Evolutionary conservation across 2,888 invertebrate species (phyloP).

Genomic region (Cephus nigrinus): DNA sequence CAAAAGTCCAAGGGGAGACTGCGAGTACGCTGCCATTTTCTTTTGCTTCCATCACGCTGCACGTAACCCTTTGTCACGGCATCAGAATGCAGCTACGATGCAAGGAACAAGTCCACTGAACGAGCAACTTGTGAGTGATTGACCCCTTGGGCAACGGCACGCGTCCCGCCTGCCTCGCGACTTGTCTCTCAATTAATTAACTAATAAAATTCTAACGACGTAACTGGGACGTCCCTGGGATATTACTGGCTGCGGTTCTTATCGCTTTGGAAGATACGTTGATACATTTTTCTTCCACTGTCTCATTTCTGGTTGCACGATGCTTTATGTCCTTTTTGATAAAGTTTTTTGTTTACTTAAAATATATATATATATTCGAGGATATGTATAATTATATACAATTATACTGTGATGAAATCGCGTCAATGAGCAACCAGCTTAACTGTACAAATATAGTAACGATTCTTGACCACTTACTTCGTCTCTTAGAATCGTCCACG

Average conservation of each 20-base stretch:
- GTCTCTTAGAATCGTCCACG: background rate
- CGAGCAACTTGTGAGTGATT: constrained; percentile 34
- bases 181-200: constrained; percentile 48
- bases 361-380: background rate
- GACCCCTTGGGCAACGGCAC: constrained; percentile 47
- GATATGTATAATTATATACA: background rate
- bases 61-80: background rate
- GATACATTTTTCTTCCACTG: background rate
- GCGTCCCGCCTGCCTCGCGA: constrained; percentile 34
- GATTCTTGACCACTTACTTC: background rate
- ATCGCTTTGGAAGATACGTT: background rate
- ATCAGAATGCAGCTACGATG: background rate
- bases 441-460: background rate
- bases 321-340: background rate
- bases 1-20: background rate
- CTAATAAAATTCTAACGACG: constrained; percentile 52
- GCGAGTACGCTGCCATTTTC: background rate
- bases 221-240: constrained; percentile 23
- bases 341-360: background rate
- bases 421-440: background rate
- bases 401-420: background rate
- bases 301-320: background rate
- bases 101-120: constrained; percentile 6
- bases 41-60: background rate
- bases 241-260: background rate